A percentile compares a stretch with the other conserved stretches of the same genome.
These are phyloP conservation scores for Brachyalestes nurse DNA, from an alignment of 2,797 vertebrate species.

Conservation along the genomic window DNA sequence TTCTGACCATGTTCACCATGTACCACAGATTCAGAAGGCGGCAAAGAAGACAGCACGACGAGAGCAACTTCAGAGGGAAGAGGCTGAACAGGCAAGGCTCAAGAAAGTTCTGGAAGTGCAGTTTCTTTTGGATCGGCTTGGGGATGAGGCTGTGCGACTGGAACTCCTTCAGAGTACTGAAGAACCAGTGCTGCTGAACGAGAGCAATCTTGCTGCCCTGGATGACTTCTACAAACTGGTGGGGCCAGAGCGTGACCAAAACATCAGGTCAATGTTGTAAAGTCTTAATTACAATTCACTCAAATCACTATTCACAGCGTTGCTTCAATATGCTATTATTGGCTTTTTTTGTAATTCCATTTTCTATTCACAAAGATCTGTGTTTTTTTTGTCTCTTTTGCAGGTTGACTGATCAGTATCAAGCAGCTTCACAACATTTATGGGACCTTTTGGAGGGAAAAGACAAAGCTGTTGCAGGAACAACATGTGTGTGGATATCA, in stretches of 20 bases:
- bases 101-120: constrained; percentile 92
- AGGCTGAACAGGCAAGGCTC: constrained; percentile 91
- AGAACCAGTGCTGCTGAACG: constrained; percentile 84
- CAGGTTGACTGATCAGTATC: constrained; percentile 93
- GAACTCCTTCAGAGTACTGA: constrained; percentile 89
- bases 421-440: constrained; percentile 91
- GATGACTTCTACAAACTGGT: constrained; percentile 97
- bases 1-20: background rate
- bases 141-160: constrained; percentile 88
- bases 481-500: constrained; percentile 87
- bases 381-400: background rate
- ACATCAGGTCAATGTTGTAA: constrained; percentile 79
- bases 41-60: constrained; percentile 94
- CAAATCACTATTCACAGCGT: background rate
- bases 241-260: constrained; percentile 92
- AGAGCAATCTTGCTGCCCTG: constrained; percentile 84
- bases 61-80: constrained; percentile 93
- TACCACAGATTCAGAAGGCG: constrained; percentile 89
- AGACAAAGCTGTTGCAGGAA: constrained; percentile 93
- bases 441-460: constrained; percentile 95
- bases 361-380: background rate
- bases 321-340: no score
- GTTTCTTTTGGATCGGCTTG: constrained; percentile 91
- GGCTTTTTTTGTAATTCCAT: background rate
- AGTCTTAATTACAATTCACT: background rate